Base-by-base conservation (phyloP, 2,888 invertebrate species). In the Drosophila recens region DNA sequence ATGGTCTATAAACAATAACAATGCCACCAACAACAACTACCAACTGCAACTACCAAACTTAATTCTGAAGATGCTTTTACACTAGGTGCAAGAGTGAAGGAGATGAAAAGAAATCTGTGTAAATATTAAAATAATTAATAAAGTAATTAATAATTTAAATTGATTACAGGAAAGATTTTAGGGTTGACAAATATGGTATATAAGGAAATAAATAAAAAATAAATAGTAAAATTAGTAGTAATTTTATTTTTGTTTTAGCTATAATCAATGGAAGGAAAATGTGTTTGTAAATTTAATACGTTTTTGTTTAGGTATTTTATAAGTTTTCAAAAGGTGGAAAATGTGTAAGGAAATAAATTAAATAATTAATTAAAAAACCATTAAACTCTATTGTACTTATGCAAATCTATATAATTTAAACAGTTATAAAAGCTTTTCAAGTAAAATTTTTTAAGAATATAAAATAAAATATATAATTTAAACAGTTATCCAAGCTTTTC, bases 1-100 rank as follows among this genome's bases (percentile, higher is more conserved):
- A 17, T 40, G 30, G 17, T 54, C 17, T 54, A 30, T 33, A 58
- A 61, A 59, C 30, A 65, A 56, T 72, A 72, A 53, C 34, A 53
- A 6, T 45, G 54, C 54, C 54, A 48, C 34, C 3, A 27, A 4
- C 27, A 27, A 27, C 27, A 5, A 27, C 27, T 27, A 34, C 67
- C 48, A n/a, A 52, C 20, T 42, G 20, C n/a, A 15, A 49, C n/a
- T 34, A 10, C 43, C 9, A 30, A 30, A 30, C 30, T 8, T 30
- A 3, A 40, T 1, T 11, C 46, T 40, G 8, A 17, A 20, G 20
- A 20, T 20, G 20, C 20, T n/a, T n/a, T n/a, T n/a, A n/a, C n/a
- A n/a, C n/a, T n/a, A n/a, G n/a, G n/a, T n/a, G n/a, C n/a, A n/a
- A n/a, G n/a, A n/a, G n/a, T n/a, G n/a, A n/a, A n/a, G n/a, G n/a